A percentile compares a stretch with the other conserved stretches of the same genome.
phyloP scores from a whole-genome alignment of 23 tunicate species.

The Ciona savignyi region DNA sequence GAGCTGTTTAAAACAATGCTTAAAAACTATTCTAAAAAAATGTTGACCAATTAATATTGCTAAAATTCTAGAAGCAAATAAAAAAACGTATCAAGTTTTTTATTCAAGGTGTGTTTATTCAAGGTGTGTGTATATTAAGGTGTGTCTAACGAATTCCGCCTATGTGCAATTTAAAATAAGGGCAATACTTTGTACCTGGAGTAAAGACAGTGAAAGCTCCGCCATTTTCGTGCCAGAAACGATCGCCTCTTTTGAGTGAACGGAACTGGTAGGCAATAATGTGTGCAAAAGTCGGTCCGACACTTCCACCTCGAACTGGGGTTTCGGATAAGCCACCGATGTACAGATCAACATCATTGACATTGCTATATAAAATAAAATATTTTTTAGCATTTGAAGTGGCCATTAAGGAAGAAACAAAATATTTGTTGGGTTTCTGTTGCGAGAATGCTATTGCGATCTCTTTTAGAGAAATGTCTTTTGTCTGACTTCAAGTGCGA shows the following conservation, averaged over 20 bases:
- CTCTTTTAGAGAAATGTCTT: too few relatives aligned
- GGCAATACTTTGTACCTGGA: slow-evolving; percentile 19
- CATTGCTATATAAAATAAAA: slow-evolving; percentile 9
- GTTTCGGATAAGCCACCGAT: slow-evolving; percentile 56
- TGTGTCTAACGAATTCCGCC: not conserved
- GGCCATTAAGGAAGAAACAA: too few relatives aligned
- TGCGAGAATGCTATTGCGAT: too few relatives aligned
- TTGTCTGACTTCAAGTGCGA: too few relatives aligned
- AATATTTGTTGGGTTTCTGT: too few relatives aligned
- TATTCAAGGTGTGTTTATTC: too few relatives aligned
- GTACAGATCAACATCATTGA: slow-evolving; percentile 73
- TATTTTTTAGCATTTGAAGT: not conserved
- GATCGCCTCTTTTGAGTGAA: slow-evolving; percentile 52
- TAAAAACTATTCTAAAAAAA: not conserved
- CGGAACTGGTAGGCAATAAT: slow-evolving; percentile 65
- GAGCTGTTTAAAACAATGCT: slow-evolving; percentile 26
- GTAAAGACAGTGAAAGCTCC: slow-evolving; percentile 17
- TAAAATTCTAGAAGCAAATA: too few relatives aligned
- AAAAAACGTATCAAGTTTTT: too few relatives aligned
- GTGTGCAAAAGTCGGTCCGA: slow-evolving; percentile 72
- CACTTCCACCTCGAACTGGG: slow-evolving; percentile 38
- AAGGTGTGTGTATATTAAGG: too few relatives aligned
- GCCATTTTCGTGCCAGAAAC: slow-evolving; percentile 60
- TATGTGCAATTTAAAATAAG: not conserved
- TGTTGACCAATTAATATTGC: too few relatives aligned